Evolutionary conservation across 1,140 invertebrate species (phyloP), one percentile per base, ranked within the genome.

Genomic region (Chlorops oryzae): DNA sequence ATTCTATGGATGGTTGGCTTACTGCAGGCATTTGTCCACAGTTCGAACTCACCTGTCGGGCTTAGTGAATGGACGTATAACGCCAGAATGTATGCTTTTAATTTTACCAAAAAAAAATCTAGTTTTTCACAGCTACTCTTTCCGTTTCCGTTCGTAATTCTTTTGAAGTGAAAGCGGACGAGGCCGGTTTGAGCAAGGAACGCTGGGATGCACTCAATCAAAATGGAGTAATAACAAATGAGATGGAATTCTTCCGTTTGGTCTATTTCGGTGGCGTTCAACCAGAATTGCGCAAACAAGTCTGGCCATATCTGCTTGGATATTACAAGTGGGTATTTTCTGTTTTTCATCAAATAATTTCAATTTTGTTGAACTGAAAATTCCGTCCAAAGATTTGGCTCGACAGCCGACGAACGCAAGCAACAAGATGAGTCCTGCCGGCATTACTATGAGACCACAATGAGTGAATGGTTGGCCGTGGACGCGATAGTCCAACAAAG

Each of bases 1-100:
- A 37, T 97, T 97, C 73, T 96, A 96, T 72, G 93, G 93, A 46
- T 97, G 92, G 93, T 74, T 96, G 38, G 90, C 92, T 7, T 92
- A 97, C 68, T 94, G 91, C 67, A 76, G 92, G 12, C 92, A 96
- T 70, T 74, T 97, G 57, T 86, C 87, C 47, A 96, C 92, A 0
- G 90, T 97, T 1, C 74, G 92, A 28, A 94, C 87, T 0, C 93
- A 96, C 74, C 77, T 97, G 22, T 87, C 89, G 27, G 90, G 89
- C n/a, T 75, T 96, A 9, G 90, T 96, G 0, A 80, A 87, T 66
- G 74, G 79, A 2, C 78, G 77, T 50, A 86, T 86, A 51, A 73
- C 84, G 13, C 73, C 78, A 15, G 76, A 76, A 65, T 79, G 81
- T 81, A 63, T 61, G 63, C 58, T 34, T 0, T 15, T 35, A 17